These are phyloP conservation scores for Arion vulgaris DNA, from an alignment of 1,140 invertebrate species.

Conservation along the genomic window DNA sequence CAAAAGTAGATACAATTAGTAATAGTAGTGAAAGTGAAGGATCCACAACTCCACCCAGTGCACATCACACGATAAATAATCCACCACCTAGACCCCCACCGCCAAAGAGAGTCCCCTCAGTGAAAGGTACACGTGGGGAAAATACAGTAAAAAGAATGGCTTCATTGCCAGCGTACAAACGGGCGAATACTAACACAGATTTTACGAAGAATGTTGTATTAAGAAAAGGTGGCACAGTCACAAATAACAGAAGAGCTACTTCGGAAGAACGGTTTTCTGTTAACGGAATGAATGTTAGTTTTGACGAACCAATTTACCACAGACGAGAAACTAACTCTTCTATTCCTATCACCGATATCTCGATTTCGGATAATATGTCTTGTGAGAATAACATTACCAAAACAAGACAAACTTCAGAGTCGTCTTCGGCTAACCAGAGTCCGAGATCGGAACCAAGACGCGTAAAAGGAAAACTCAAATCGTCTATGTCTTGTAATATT, in stretches of 20 bases:
- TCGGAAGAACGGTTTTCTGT: conserved; percentile 43
- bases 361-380: not conserved
- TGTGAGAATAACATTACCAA: not conserved
- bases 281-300: conserved; percentile 62
- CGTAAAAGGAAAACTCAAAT: not conserved
- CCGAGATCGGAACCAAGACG: conserved; percentile 14
- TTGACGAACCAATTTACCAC: conserved; percentile 64
- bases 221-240: not conserved
- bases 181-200: conserved; percentile 3
- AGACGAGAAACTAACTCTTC: conserved; percentile 18
- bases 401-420: not conserved
- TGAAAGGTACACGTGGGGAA: conserved; percentile 24
- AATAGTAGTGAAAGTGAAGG: not conserved
- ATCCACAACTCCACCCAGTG: conserved; percentile 21
- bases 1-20: conserved; percentile 15
- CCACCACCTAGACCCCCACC: conserved; percentile 42
- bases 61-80: conserved; percentile 26
- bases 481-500: not conserved
- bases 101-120: conserved; percentile 36
- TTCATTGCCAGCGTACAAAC: conserved; percentile 40
- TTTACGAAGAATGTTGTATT: not conserved
- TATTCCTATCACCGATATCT: not conserved
- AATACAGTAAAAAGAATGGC: conserved; percentile 43
- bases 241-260: not conserved
- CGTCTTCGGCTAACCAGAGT: not conserved